phyloP scores from a whole-genome alignment of 2,888 invertebrate genomes.

The Leucophenga maculata region DNA sequence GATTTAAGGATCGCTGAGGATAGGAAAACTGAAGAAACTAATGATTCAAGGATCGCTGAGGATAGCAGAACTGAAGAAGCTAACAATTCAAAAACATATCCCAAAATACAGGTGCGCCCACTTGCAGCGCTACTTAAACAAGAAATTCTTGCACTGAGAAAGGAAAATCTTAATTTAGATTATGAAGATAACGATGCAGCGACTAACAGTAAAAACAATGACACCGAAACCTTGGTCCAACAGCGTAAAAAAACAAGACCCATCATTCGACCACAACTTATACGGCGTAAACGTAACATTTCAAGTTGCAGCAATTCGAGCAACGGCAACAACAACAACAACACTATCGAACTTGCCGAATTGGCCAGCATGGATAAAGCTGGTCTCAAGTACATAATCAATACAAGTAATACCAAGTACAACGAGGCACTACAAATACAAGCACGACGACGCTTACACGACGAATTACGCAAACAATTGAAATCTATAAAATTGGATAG shows the following conservation, averaged over 20 bases:
- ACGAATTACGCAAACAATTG: constrained; percentile 67
- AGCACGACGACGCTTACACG: constrained; percentile 65
- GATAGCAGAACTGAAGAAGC: constrained; percentile 8
- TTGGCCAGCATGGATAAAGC: constrained; percentile 69
- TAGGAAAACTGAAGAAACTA: constrained; percentile 6
- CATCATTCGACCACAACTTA: neutral
- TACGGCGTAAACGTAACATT: constrained; percentile 47
- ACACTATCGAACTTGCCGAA: constrained; percentile 45
- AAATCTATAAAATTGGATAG: constrained; percentile 61
- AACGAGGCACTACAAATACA: constrained; percentile 67
- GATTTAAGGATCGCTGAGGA: no score
- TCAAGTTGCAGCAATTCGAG: constrained; percentile 48
- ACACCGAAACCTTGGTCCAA: neutral
- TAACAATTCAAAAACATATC: constrained; percentile 34
- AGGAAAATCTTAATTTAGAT: constrained; percentile 35
- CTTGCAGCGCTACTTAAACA: constrained; percentile 55
- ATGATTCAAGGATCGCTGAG: no score
- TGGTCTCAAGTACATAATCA: constrained; percentile 69
- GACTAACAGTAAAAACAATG: neutral
- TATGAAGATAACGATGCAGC: neutral
- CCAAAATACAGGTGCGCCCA: constrained; percentile 63
- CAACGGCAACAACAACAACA: constrained; percentile 48
- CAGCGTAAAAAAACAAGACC: neutral
- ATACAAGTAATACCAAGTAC: constrained; percentile 68
- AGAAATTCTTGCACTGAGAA: constrained; percentile 47